Percentiles rank a stretch among this genome's conserved stretches.
Conservation (phyloP, 2,113 vertebrate genomes). For the Salvelinus sp. region DNA sequence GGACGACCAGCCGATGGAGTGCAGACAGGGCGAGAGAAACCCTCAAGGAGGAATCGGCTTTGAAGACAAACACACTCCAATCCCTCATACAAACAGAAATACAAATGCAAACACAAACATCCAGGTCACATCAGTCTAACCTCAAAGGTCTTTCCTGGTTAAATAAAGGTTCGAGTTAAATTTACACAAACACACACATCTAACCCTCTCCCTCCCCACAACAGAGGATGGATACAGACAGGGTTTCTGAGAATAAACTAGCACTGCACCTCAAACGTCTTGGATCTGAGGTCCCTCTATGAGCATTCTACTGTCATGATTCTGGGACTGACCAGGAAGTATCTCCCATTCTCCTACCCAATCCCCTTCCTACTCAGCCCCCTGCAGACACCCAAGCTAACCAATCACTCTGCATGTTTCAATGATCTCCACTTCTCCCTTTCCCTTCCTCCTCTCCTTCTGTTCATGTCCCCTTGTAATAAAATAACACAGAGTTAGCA, state of each 20-base stretch:
- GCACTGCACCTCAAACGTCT: constrained; percentile 11
- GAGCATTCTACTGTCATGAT: background rate
- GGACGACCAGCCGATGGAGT: constrained; percentile 1
- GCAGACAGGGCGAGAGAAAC: constrained; percentile 11
- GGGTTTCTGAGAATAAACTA: constrained; percentile 25
- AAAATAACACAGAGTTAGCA: too few relatives aligned
- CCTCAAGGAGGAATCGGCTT: constrained; percentile 29
- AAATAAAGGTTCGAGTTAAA: too few relatives aligned
- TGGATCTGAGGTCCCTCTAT: background rate
- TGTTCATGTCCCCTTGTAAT: too few relatives aligned
- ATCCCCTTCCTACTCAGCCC: too few relatives aligned
- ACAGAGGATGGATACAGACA: constrained; percentile 22
- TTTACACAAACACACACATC: too few relatives aligned
- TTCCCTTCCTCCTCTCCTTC: too few relatives aligned
- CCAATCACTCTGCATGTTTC: too few relatives aligned
- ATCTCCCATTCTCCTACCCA: too few relatives aligned
- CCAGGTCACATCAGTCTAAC: background rate
- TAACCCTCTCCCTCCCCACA: constrained; percentile 6
- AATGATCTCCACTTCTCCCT: too few relatives aligned
- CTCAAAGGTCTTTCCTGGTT: background rate
- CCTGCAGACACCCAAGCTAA: too few relatives aligned
- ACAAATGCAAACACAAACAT: background rate
- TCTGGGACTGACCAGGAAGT: too few relatives aligned
- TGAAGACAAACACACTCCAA: constrained; percentile 4
- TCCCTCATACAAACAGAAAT: constrained; percentile 26